A percentile compares a stretch with the other conserved stretches of the same genome.
Conservation (phyloP, 2,113 vertebrate genomes). For the Marmota monax region DNA sequence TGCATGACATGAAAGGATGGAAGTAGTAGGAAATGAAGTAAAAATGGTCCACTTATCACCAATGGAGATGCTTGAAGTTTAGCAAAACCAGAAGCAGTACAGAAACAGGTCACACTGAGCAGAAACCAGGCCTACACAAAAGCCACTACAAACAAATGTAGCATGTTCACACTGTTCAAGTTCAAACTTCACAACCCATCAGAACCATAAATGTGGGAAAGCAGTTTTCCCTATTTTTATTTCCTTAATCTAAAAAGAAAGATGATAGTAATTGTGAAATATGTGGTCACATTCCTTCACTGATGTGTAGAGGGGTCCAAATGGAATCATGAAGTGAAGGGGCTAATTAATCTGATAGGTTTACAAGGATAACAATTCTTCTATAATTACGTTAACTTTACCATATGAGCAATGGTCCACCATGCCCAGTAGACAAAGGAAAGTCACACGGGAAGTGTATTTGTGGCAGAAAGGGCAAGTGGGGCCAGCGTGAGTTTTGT, state of each 20-base stretch:
- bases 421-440: not conserved
- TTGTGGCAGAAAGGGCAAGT: not conserved
- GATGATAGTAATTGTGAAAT: not conserved
- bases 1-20: not conserved
- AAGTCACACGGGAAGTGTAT: not conserved
- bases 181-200: not conserved
- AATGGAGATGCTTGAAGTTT: not conserved
- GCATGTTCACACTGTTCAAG: not conserved
- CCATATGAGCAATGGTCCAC: not conserved
- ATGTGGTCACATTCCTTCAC: not conserved
- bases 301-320: not conserved
- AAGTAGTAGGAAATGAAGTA: not conserved
- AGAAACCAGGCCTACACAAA: not conserved
- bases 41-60: not conserved
- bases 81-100: not conserved
- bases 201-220: conserved; percentile 9
- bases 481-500: not conserved
- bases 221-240: not conserved
- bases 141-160: not conserved
- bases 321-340: not conserved
- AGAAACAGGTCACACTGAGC: not conserved
- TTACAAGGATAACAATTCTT: not conserved
- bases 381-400: not conserved
- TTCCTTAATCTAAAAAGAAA: conserved; percentile 4
- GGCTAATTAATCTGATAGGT: not conserved